phyloP scores from a whole-genome alignment of 2,113 vertebrate species.

The Naja naja region DNA sequence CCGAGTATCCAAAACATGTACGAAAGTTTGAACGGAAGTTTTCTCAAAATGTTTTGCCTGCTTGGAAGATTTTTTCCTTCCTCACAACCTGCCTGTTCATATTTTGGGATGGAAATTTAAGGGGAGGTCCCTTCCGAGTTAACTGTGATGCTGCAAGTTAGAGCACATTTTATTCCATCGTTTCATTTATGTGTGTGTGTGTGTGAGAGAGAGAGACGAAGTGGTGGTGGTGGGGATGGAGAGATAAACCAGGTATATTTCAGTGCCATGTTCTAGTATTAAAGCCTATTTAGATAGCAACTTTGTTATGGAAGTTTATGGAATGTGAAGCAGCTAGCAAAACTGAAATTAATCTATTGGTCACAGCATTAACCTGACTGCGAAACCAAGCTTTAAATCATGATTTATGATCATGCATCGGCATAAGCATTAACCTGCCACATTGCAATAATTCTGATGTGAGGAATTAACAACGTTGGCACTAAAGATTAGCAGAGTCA shows the following conservation, averaged over 20 bases:
- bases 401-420: not conserved
- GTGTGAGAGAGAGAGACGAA: not conserved
- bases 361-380: not conserved
- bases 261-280: conserved; percentile 14
- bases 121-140: not conserved
- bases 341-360: conserved; percentile 6
- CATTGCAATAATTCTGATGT: not conserved
- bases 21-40: conserved; percentile 42
- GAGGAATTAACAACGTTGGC: not conserved
- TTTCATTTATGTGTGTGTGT: not conserved
- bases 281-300: conserved; percentile 26
- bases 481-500: conserved; percentile 30
- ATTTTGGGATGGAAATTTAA: not conserved
- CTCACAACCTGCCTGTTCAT: not conserved
- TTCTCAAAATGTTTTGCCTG: conserved; percentile 3
- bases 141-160: not conserved
- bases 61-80: not conserved
- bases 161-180: conserved; percentile 39
- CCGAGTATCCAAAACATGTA: conserved; percentile 38
- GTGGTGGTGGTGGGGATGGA: not conserved
- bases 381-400: not conserved
- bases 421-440: not conserved
- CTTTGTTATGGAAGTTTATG: conserved; percentile 50
- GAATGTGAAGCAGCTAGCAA: conserved; percentile 48
- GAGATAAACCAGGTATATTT: not conserved